Base-by-base conservation (phyloP, 2,113 vertebrate species). In the Deroptyus accipitrinus region DNA sequence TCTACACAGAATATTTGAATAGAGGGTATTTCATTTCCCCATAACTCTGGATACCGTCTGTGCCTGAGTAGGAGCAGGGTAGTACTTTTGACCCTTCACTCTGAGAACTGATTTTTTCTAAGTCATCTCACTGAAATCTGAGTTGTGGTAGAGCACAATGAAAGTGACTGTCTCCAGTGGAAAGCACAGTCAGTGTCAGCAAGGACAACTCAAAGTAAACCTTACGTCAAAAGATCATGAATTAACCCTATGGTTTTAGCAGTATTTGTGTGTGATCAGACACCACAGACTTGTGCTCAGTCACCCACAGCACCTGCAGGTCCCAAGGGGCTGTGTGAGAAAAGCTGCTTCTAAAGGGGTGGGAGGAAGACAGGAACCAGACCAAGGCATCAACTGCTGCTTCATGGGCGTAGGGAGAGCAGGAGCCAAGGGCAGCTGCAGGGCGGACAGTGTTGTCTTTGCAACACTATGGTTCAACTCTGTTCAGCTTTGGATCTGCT, bases 381-480 rank as follows among this genome's bases (percentile, higher is more conserved):
- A 22, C 14, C 9, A 52, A 86, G 41, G 37, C 48, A 49, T 30
- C 5, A 4, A 18, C 55, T 67, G 66, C 70, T 79, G 79, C 93
- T 27, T 10, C 1, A 0, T 23, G 41, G 46, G 24, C 48, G 11
- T 11, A 15, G 85, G 57, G 64, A 37, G 25, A 62, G 39, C 0
- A 0, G 68, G 59, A 68, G 33, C 31, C 0, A 0, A 77, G 35
- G 64, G 77, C 77, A 66, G 76, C 9, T 1, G 2, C 35, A 24
- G 16, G 3, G 3, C 9, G 51, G 18, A 57, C 16, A 15, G 51
- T 28, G 13, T 46, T 85, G 52, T 25, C 62, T 83, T 75, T 90
- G 44, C 49, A 39, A 23, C 14, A 15, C 20, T 0, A 0, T 2
- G 5, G 35, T 39, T 33, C 63, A 20, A 33, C 35, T 48, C 13